Conservation (phyloP, 1,140 invertebrate genomes). For the Eciton burchellii region DNA sequence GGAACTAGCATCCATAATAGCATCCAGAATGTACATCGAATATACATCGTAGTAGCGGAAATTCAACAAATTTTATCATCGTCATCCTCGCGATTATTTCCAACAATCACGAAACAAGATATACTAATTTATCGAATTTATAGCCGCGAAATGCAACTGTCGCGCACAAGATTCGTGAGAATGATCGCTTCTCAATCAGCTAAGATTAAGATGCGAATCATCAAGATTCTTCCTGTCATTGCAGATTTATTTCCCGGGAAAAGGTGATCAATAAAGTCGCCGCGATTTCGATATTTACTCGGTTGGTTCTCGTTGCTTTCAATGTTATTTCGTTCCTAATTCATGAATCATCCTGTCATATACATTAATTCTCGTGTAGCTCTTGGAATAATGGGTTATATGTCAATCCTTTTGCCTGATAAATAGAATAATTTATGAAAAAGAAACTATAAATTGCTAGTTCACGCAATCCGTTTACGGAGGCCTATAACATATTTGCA, state of each 20-base stretch:
- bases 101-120: constrained; percentile 16
- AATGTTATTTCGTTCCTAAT: constrained; percentile 27
- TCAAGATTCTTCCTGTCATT: constrained; percentile 57
- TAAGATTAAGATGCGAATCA: constrained; percentile 75
- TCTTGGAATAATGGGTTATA: neutral
- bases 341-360: neutral
- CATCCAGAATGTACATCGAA: neutral
- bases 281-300: constrained; percentile 65
- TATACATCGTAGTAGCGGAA: too few relatives aligned
- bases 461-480: too few relatives aligned
- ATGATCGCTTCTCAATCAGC: constrained; percentile 70
- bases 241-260: constrained; percentile 61
- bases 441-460: too few relatives aligned
- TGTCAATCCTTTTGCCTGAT: neutral
- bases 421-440: neutral
- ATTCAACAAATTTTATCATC: neutral
- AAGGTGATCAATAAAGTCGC: constrained; percentile 22
- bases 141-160: neutral
- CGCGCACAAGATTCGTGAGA: constrained; percentile 56
- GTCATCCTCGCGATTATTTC: neutral
- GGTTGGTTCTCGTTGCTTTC: constrained; percentile 43
- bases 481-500: too few relatives aligned
- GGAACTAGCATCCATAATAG: neutral
- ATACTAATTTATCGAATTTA: constrained; percentile 1
- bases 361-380: neutral